Evolutionary conservation across 2,797 vertebrate genomes (phyloP), one percentile per base, ranked within the genome.

Genomic region (Tokudaia tokunoshimensis): DNA sequence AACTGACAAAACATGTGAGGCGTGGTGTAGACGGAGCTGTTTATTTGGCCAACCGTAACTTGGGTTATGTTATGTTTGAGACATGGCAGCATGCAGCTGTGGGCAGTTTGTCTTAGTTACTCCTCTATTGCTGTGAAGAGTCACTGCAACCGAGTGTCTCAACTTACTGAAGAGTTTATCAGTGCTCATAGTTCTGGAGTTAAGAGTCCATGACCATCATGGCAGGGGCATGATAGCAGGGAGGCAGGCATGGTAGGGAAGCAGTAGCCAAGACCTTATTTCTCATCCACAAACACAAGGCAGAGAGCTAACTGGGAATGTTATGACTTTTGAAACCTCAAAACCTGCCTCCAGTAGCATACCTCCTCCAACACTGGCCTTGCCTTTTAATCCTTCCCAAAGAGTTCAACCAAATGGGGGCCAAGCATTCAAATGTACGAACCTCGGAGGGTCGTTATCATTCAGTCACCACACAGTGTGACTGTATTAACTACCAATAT

Each of bases 1-100:
- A 59, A 91, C 65, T 70, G 75, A 12, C 1, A 85, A 50, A 81
- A 82, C 78, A 41, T 11, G 8, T 90, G 63, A 80, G 80, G 81
- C 4, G 63, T 19, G 4, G 13, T 29, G 34, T 52, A 4, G 34
- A 85, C 41, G 4, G 14, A 88, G 76, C 88, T 57, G 12, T 15
- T 57, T 97, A 74, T 79, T 98, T 98, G 97, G 96, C 97, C 97
- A 95, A 92, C 31, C 24, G 96, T 98, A 97, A 52, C 87, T 97
- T 98, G 96, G 96, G 95, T 95, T 96, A 74, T 81, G 95, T 94
- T 96, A 74, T 81, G 95, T 95, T 94, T 98, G 96, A 19, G 96
- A 92, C 89, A 83, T 93, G 87, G 67, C 92, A 83, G 65, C 94
- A 91, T 97, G 96, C 97, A 91, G 97, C 97, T 98, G 92, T 91